phyloP scores from a whole-genome alignment of 1,140 invertebrate species.

The Cyclina sinensis region DNA sequence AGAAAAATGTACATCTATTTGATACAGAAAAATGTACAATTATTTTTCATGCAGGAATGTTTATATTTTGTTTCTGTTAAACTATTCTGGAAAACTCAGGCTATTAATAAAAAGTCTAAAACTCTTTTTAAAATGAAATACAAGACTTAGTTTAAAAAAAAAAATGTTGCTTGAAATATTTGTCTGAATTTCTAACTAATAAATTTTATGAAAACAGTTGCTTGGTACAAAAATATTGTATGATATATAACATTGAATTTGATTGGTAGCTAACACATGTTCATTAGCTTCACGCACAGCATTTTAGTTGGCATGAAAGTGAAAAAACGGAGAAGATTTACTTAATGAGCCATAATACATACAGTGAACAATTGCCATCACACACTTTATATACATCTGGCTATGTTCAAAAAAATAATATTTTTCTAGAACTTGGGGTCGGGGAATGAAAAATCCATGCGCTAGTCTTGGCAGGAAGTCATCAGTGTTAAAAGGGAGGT shows the following conservation, averaged over 20 bases:
- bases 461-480: not conserved
- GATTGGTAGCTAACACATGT: not conserved
- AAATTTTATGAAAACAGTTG: too few relatives aligned
- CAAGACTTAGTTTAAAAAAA: too few relatives aligned
- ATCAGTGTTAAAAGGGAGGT: slow-evolving; percentile 23
- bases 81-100: too few relatives aligned
- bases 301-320: slow-evolving; percentile 17
- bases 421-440: not conserved
- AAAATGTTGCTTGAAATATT: too few relatives aligned
- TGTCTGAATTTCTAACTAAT: too few relatives aligned
- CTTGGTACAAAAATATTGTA: not conserved
- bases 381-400: not conserved
- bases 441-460: slow-evolving; percentile 14
- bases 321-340: slow-evolving; percentile 27
- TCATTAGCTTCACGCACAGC: slow-evolving; percentile 22
- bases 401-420: slow-evolving; percentile 20
- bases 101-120: too few relatives aligned
- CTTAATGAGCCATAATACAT: slow-evolving; percentile 30
- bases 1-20: too few relatives aligned
- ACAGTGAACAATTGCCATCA: not conserved
- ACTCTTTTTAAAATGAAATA: too few relatives aligned
- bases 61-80: too few relatives aligned
- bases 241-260: not conserved
- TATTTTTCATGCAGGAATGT: too few relatives aligned
- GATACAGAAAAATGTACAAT: too few relatives aligned